Conservation (phyloP, 2,888 invertebrate species). For the Argyresthia albistria region DNA sequence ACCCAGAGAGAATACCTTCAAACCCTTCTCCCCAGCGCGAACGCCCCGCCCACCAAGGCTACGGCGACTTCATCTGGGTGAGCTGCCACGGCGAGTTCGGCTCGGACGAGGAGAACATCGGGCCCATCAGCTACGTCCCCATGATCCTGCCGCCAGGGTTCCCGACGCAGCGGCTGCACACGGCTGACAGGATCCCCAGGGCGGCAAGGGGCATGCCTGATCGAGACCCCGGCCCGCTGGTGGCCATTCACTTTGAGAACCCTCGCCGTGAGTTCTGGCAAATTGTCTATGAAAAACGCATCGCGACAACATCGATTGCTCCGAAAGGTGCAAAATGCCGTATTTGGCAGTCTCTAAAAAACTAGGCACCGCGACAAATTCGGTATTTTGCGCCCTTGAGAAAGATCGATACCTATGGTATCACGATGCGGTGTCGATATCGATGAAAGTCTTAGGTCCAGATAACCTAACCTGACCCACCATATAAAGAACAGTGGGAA, state of each 20-base stretch:
- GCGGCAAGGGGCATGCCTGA: conserved; percentile 41
- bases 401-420: no score
- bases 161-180: conserved; percentile 44
- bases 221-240: conserved; percentile 38
- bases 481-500: no score
- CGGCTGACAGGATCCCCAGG: conserved; percentile 50
- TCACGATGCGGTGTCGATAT: no score
- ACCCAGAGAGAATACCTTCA: no score
- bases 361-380: no score
- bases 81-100: conserved; percentile 85
- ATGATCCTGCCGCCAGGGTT: conserved; percentile 72
- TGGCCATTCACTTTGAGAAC: conserved; percentile 53
- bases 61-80: conserved; percentile 82
- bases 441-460: no score
- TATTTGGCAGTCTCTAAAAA: no score
- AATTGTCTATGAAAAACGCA: background rate
- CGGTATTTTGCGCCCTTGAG: no score
- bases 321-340: no score
- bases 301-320: no score
- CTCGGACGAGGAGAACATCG: conserved; percentile 84
- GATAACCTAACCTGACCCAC: no score
- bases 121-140: conserved; percentile 79
- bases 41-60: conserved; percentile 32
- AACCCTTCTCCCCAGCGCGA: conserved; percentile 24
- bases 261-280: conserved; percentile 42